Evolutionary conservation across 2,113 vertebrate genomes (phyloP).

Genomic region (Mobula hypostoma): DNA sequence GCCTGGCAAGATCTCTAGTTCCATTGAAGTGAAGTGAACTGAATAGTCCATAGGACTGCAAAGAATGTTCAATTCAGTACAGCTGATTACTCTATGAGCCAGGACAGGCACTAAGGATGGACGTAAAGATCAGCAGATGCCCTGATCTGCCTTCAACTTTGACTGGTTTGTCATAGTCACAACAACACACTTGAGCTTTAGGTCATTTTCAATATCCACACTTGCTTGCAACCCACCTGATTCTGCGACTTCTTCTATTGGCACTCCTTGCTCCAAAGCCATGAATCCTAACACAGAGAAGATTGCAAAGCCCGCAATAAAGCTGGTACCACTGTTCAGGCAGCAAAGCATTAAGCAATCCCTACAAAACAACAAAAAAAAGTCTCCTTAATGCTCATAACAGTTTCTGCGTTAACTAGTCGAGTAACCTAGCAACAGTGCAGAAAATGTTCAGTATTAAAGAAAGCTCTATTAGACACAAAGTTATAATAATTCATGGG

Average conservation of each 20-base stretch:
- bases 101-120: background rate
- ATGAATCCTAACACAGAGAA: constrained; percentile 98
- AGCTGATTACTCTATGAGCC: background rate
- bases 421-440: background rate
- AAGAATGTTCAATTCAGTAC: too few relatives aligned
- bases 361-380: constrained; percentile 52
- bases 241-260: constrained; percentile 92
- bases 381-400: background rate
- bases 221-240: constrained; percentile 69
- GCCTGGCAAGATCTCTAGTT: background rate
- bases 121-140: background rate
- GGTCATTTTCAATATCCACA: background rate
- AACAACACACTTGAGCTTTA: background rate
- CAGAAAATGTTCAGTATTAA: background rate
- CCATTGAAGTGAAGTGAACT: background rate
- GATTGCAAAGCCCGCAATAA: constrained; percentile 93
- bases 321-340: constrained; percentile 95
- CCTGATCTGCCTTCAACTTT: background rate
- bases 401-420: background rate
- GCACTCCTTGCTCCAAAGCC: constrained; percentile 91
- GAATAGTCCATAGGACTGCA: background rate
- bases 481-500: too few relatives aligned
- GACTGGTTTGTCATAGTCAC: background rate
- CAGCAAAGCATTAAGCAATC: constrained; percentile 96
- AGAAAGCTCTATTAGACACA: background rate